Percentiles rank a stretch among this genome's conserved stretches.
These are phyloP conservation scores for Helobdella robusta DNA, from an alignment of 2,888 invertebrate genomes.

Conservation along the genomic window DNA sequence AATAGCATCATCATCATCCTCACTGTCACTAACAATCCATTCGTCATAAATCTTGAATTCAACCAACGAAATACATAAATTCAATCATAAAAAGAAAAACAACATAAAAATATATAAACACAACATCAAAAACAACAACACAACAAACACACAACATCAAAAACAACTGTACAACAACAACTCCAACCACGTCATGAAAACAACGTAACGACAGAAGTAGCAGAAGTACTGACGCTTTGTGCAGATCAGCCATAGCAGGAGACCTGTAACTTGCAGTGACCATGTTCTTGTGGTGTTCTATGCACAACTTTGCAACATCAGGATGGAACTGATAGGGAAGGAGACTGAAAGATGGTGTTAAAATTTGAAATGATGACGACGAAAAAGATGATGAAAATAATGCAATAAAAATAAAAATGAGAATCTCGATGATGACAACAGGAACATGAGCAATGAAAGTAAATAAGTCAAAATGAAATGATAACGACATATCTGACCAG, in stretches of 20 bases:
- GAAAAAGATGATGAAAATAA: too few species aligned
- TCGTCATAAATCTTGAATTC: background rate
- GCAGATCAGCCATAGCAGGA: constrained; percentile 68
- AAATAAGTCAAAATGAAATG: too few species aligned
- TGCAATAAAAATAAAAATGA: too few species aligned
- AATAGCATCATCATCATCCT: background rate
- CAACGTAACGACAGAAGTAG: background rate
- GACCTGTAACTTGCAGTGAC: constrained; percentile 92
- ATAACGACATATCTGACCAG: too few species aligned
- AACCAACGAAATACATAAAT: background rate
- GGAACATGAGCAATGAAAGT: too few species aligned
- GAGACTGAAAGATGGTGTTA: constrained; percentile 65
- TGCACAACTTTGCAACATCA: constrained; percentile 71
- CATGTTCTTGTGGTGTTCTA: constrained; percentile 75
- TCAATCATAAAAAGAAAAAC: background rate
- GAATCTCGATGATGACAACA: too few species aligned
- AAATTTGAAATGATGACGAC: too few species aligned
- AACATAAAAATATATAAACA: background rate
- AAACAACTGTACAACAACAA: background rate
- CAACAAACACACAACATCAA: background rate
- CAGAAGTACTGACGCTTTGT: constrained; percentile 60
- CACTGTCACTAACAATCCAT: background rate
- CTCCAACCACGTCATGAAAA: background rate
- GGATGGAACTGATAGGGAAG: constrained; percentile 84
- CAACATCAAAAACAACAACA: background rate